phyloP scores from a whole-genome alignment of 2,888 invertebrate genomes.

The Agrotis exclamationis region DNA sequence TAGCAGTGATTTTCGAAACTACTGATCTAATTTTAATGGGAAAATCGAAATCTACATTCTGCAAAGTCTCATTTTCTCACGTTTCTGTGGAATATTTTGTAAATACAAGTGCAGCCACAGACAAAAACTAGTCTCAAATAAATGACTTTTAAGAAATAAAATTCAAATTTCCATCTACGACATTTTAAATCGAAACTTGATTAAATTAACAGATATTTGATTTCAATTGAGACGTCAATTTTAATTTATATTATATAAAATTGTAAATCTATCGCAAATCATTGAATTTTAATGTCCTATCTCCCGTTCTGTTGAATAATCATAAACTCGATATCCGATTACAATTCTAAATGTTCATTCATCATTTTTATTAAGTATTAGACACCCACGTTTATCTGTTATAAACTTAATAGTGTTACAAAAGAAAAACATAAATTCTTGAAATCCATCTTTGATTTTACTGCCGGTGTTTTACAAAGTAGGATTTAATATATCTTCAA shows the following conservation, averaged over 20 bases:
- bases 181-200: conserved; percentile 8
- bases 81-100: too few species aligned
- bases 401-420: conserved; percentile 37
- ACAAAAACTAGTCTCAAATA: too few species aligned
- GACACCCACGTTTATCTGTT: conserved; percentile 43
- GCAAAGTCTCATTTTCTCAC: too few species aligned
- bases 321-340: conserved; percentile 52
- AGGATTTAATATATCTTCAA: conserved; percentile 18
- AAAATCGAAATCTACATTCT: too few species aligned
- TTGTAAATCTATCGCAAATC: conserved; percentile 55
- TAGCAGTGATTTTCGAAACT: too few species aligned
- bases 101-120: too few species aligned
- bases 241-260: conserved; percentile 49
- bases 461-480: conserved; percentile 22
- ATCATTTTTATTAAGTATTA: conserved; percentile 54
- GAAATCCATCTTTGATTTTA: conserved; percentile 30
- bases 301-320: conserved; percentile 45
- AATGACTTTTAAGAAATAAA: not conserved
- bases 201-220: conserved; percentile 48
- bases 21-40: too few species aligned
- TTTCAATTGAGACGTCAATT: conserved; percentile 55
- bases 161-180: not conserved
- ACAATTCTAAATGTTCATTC: conserved; percentile 32
- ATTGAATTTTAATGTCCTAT: conserved; percentile 50
- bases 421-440: conserved; percentile 43